These are phyloP conservation scores for Belonocnema kinseyi DNA, from an alignment of 1,140 invertebrate species.

Conservation along the genomic window DNA sequence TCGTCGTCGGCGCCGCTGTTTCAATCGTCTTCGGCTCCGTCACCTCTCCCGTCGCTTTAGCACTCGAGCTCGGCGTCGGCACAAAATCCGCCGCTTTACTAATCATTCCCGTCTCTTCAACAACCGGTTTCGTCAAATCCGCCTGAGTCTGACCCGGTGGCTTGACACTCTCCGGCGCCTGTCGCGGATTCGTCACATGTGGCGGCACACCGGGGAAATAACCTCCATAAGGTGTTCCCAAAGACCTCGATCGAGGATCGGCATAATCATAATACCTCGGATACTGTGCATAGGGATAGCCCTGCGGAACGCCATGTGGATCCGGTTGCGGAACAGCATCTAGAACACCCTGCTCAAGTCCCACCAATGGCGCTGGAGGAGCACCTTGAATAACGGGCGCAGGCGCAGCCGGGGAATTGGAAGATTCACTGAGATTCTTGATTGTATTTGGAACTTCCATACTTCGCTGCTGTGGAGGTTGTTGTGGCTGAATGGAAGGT, in stretches of 20 bases:
- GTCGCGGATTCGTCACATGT: constrained; percentile 50
- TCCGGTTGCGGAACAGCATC: constrained; percentile 46
- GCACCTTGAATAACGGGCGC: not conserved
- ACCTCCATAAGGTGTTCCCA: constrained; percentile 67
- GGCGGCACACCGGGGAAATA: constrained; percentile 64
- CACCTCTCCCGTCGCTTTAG: constrained; percentile 30
- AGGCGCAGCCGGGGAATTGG: not conserved
- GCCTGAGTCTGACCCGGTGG: constrained; percentile 48
- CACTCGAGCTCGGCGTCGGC: constrained; percentile 38
- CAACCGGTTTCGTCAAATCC: constrained; percentile 58
- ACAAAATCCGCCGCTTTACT: constrained; percentile 16
- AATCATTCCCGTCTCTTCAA: constrained; percentile 51
- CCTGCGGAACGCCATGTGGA: constrained; percentile 61
- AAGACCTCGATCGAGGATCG: constrained; percentile 67
- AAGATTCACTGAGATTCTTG: constrained; percentile 42
- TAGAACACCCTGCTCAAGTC: not conserved
- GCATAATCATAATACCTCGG: constrained; percentile 71
- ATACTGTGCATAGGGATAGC: constrained; percentile 71
- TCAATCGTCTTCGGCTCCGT: constrained; percentile 31
- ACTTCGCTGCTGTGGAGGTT: not conserved
- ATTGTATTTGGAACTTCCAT: constrained; percentile 12
- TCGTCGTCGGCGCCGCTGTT: not conserved
- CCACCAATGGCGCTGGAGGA: not conserved
- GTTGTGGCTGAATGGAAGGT: not conserved
- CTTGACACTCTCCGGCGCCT: constrained; percentile 50